These are phyloP conservation scores for Cephus runcator DNA, from an alignment of 2,888 invertebrate genomes.

Conservation along the genomic window DNA sequence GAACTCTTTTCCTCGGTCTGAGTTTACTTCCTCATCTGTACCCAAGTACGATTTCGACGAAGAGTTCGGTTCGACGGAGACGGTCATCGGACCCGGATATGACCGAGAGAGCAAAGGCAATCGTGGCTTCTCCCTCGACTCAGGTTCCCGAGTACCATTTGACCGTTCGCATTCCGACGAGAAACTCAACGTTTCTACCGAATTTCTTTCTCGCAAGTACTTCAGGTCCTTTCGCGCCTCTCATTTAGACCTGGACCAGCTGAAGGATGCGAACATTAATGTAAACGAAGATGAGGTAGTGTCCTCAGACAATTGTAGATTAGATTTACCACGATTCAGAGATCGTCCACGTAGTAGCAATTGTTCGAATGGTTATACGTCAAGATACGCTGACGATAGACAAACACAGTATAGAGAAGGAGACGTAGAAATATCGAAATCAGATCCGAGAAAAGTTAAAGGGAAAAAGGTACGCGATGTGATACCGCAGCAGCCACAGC, in stretches of 20 bases:
- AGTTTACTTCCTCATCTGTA: conserved; percentile 17
- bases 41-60: conserved; percentile 53
- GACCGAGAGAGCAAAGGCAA: not conserved
- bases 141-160: too few species aligned
- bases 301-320: conserved; percentile 2
- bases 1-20: too few species aligned
- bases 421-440: conserved; percentile 17
- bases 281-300: too few species aligned
- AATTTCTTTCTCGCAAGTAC: not conserved
- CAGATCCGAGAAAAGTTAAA: conserved; percentile 13
- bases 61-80: conserved; percentile 60
- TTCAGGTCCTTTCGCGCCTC: too few species aligned
- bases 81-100: conserved; percentile 51
- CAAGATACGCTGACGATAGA: too few species aligned
- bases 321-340: not conserved
- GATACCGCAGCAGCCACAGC: conserved; percentile 49
- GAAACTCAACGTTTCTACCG: conserved; percentile 1
- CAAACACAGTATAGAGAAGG: not conserved
- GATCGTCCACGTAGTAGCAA: conserved; percentile 45
- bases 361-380: conserved; percentile 32
- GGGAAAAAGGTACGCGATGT: conserved; percentile 52
- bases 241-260: too few species aligned
- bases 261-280: too few species aligned
- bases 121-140: not conserved
- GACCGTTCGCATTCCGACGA: not conserved